Base-by-base conservation (phyloP, 2,888 invertebrate genomes). In the Cheiracanthium punctorium region DNA sequence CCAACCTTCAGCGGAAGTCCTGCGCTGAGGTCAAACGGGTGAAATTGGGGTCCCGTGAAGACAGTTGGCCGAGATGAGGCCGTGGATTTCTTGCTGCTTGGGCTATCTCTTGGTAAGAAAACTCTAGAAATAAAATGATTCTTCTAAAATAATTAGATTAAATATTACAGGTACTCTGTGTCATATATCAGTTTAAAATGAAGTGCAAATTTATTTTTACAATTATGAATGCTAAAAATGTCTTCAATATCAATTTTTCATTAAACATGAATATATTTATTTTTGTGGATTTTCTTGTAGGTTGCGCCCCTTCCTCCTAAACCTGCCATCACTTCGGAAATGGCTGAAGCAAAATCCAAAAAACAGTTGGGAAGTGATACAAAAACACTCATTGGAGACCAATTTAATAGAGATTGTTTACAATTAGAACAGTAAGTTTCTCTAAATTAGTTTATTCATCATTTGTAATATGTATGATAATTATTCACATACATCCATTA, bases 261-360 rank as follows among this genome's bases (percentile, higher is more conserved):
- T 48, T 52, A 52, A n/a, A 2, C 2, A 0, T 5, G 5, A 8
- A 41, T 52, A 52, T 28, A 64, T 24, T 64, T 64, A 8, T 24
- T 7, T 28, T 28, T 64, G 1, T 20, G 24, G 10, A 28, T 64
- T 64, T 28, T 28, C 20, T 48, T 79, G 0, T 48, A 92, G 92
- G 89, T 92, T 14, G 92, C 92, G 0, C 92, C 92, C 1, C 89
- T 92, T n/a, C 92, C 92, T 20, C 89, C 89, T 4, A 90, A 90
- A 85, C 92, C 92, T 70, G 90, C 91, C 37, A 90, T 91, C 64
- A 92, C 92, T 87, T 91, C 92, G 0, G 91, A 91, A 88, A 91
- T 91, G 88, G 91, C 91, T 37, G 91, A 91, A 87, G 90, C 90
- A 12, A 90, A 91, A 84, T 91, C 92, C 20, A 91, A 91, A 87